Evolutionary conservation across 2,113 vertebrate species (phyloP).

Genomic region (Aptenodytes patagonicus): DNA sequence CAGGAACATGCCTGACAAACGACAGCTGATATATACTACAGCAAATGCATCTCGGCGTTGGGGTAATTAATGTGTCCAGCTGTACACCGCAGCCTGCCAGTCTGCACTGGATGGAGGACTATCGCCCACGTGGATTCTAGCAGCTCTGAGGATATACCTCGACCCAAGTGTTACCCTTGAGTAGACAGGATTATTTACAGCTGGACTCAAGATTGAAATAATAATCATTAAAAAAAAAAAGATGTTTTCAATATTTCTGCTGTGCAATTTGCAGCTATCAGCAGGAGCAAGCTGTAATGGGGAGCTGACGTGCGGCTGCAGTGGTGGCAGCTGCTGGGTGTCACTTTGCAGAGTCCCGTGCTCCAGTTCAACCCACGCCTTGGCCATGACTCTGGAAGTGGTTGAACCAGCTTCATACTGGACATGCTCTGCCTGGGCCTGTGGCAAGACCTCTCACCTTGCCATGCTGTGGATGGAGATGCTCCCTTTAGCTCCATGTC

Average conservation of each 20-base stretch:
- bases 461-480: not conserved
- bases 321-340: not conserved
- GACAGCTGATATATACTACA: not conserved
- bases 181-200: not conserved
- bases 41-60: not conserved
- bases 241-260: not conserved
- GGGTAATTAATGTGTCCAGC: not conserved
- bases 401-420: not conserved
- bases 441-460: not conserved
- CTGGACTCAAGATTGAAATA: not conserved
- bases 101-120: accelerated
- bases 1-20: not conserved
- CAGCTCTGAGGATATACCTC: not conserved
- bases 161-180: not conserved
- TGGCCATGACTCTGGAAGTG: not conserved
- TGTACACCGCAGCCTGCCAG: not conserved
- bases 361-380: not conserved
- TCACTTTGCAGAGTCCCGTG: not conserved
- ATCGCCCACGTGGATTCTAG: accelerated
- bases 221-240: not conserved
- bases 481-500: not conserved
- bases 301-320: not conserved
- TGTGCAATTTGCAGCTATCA: not conserved
- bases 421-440: not conserved
- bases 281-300: not conserved